phyloP scores from a whole-genome alignment of 2,888 invertebrate genomes.

The Trichogramma evanescens region DNA sequence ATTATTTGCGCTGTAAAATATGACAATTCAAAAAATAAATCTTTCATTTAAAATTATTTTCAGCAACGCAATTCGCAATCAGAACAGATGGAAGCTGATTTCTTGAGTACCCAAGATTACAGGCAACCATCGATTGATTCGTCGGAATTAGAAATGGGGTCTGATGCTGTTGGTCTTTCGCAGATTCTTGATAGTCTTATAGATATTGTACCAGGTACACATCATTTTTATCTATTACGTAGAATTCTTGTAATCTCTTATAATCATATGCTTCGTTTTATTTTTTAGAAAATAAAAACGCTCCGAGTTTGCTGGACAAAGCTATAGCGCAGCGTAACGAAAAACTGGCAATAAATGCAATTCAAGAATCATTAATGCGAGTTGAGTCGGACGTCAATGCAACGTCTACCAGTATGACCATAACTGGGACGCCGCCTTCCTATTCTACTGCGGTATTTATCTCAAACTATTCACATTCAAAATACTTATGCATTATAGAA shows the following conservation, averaged over 20 bases:
- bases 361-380: slow-evolving; percentile 85
- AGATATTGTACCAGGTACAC: slow-evolving; percentile 61
- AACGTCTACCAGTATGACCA: slow-evolving; percentile 53
- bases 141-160: slow-evolving; percentile 47
- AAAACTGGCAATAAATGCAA: slow-evolving; percentile 75
- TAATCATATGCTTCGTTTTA: slow-evolving; percentile 12
- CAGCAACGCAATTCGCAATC: slow-evolving; percentile 42
- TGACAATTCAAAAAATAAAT: no score
- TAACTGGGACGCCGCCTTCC: slow-evolving; percentile 57
- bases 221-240: neutral
- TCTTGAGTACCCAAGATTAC: slow-evolving; percentile 43
- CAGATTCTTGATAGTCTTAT: slow-evolving; percentile 81
- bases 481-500: neutral
- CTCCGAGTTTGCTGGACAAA: slow-evolving; percentile 47
- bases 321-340: slow-evolving; percentile 53
- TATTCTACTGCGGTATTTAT: slow-evolving; percentile 54
- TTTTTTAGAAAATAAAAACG: neutral
- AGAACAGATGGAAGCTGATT: slow-evolving; percentile 45
- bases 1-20: no score
- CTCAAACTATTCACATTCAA: neutral
- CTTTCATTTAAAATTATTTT: neutral
- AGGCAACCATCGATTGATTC: slow-evolving; percentile 37
- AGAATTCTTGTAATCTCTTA: slow-evolving; percentile 1
- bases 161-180: slow-evolving; percentile 66
- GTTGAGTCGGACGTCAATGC: slow-evolving; percentile 64